A percentile compares a stretch with the other conserved stretches of the same genome.
These are phyloP conservation scores for Drosophila santomea DNA, from an alignment of 1,140 invertebrate genomes.

Conservation along the genomic window DNA sequence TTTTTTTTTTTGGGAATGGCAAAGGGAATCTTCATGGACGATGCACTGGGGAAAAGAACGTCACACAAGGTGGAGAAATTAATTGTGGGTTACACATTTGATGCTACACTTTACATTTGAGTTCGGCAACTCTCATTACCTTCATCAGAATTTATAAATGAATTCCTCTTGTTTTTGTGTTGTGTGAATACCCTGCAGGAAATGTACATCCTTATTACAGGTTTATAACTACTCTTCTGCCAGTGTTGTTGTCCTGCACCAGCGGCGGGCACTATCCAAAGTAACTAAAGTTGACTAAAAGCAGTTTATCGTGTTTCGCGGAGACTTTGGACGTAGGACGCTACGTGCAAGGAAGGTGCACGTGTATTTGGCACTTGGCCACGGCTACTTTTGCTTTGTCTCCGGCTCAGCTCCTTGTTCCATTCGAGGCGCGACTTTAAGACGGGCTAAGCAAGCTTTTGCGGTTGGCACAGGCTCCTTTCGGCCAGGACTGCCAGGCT, in stretches of 20 bases:
- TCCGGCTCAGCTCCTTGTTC: constrained; percentile 56
- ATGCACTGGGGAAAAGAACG: background rate
- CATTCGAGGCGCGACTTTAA: constrained; percentile 61
- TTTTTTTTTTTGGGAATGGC: background rate
- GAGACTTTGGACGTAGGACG: constrained; percentile 1
- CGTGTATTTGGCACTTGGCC: constrained; percentile 78
- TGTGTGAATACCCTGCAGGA: too few relatives aligned
- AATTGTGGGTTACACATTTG: background rate
- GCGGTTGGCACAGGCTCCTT: constrained; percentile 34
- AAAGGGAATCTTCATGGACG: constrained; percentile 48
- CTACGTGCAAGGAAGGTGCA: constrained; percentile 61
- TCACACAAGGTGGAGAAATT: background rate
- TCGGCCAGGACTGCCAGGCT: background rate
- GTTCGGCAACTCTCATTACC: too few relatives aligned
- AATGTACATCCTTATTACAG: too few relatives aligned
- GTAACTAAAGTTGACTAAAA: constrained; percentile 82
- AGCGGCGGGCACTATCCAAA: constrained; percentile 66
- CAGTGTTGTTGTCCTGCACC: constrained; percentile 49
- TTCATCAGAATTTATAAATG: too few relatives aligned
- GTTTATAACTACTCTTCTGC: background rate
- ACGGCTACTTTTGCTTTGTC: constrained; percentile 70
- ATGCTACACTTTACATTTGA: background rate
- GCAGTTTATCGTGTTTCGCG: constrained; percentile 66
- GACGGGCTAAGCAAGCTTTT: constrained; percentile 77
- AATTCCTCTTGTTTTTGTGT: too few relatives aligned